phyloP scores from a whole-genome alignment of 2,888 invertebrate species.

The Hofmannophila pseudospretella region DNA sequence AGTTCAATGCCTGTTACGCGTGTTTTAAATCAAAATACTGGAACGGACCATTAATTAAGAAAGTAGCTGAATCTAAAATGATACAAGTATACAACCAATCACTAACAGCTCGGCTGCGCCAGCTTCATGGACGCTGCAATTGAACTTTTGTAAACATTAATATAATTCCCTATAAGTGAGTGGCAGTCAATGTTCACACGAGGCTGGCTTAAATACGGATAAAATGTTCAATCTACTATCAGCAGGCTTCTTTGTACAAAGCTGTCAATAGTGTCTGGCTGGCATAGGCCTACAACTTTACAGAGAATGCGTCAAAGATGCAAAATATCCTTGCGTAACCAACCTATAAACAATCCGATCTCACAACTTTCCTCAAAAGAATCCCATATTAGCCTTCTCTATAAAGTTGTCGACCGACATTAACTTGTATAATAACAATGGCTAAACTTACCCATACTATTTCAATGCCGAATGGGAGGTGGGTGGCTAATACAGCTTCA shows the following conservation, averaged over 20 bases:
- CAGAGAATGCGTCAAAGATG: slow-evolving; percentile 2
- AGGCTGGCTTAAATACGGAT: slow-evolving; percentile 46
- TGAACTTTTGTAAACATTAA: slow-evolving; percentile 51
- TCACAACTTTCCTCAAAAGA: not conserved
- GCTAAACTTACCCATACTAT: slow-evolving; percentile 56
- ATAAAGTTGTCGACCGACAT: not conserved
- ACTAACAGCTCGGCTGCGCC: not conserved
- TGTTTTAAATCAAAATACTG: slow-evolving; percentile 12
- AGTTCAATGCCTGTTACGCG: slow-evolving; percentile 51
- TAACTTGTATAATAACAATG: not conserved
- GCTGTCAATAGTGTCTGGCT: slow-evolving; percentile 47
- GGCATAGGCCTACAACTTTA: slow-evolving; percentile 22
- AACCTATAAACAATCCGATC: too few species aligned
- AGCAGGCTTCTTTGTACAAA: slow-evolving; percentile 64
- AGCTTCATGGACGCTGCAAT: slow-evolving; percentile 23
- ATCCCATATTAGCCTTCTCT: not conserved
- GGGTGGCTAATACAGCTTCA: slow-evolving; percentile 20
- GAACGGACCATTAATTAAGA: not conserved
- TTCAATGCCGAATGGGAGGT: slow-evolving; percentile 15
- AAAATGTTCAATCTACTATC: slow-evolving; percentile 22
- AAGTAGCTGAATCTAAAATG: slow-evolving; percentile 12
- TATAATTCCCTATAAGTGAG: slow-evolving; percentile 29
- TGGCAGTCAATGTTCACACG: slow-evolving; percentile 40
- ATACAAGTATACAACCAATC: not conserved
- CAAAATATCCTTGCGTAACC: too few species aligned